Evolutionary conservation across 2,797 vertebrate genomes (phyloP), one percentile per base, ranked within the genome.

Genomic region (Stomatorhinus walkeri): DNA sequence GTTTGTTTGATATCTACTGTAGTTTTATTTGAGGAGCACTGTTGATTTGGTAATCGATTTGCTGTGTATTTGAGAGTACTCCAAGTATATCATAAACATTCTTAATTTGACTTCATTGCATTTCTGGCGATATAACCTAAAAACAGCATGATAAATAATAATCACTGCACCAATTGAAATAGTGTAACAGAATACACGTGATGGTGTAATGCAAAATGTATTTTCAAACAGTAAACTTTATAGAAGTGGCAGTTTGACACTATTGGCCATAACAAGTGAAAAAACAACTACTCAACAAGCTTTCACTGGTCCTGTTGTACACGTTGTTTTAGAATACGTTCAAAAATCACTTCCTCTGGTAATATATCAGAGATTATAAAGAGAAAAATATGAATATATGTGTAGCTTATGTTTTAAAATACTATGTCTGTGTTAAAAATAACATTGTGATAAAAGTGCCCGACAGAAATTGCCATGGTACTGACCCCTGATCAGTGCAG

Each of bases 1-100:
- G 56, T 89, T 84, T 88, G 88, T 36, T 28, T 72, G 5, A 72
- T 68, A 68, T 68, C n/a, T n/a, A n/a, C n/a, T n/a, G 24, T 12
- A 72, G 12, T 16, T 36, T 72, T 72, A 16, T 72, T 72, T 72
- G 89, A 84, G 52, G 87, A 72, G 51, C 36, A 46, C 8, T 64
- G 52, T 46, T 4, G 22, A 52, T 83, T 48, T 48, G 43, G 1
- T 83, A 7, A 83, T 83, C 43, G 7, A 36, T 85, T 51, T 85
- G 83, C 83, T 7, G 16, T 79, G 6, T 19, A 40, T 43, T 79
- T 43, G 40, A 79, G 72, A 79, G 16, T n/a, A 40, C 32, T 79
- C 32, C 72, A 87, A 59, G 24, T 59, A 87, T 56, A 51, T 48
- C 79, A 85, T 28, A 28, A 84, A 19, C 14, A 48, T 51, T 52